Evolutionary conservation across 2,113 vertebrate species (phyloP).

Genomic region (Regulus satrapa): DNA sequence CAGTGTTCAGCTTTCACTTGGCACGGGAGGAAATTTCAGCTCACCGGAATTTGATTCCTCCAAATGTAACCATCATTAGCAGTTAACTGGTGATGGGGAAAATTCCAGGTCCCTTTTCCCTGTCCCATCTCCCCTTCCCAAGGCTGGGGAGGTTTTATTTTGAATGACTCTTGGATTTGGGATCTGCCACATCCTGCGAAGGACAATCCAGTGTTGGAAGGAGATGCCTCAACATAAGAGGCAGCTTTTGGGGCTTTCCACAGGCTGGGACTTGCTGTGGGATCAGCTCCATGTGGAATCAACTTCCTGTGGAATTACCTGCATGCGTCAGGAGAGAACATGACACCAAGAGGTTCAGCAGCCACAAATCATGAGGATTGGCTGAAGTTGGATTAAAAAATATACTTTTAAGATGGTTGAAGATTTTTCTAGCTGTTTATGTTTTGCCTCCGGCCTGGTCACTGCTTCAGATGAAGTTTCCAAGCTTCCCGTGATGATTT

Average conservation of each 20-base stretch:
- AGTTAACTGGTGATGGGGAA: fast-evolving
- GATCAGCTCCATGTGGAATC: not conserved
- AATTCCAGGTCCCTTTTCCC: not conserved
- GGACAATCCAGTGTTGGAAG: not conserved
- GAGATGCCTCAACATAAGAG: not conserved
- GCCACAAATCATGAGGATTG: not conserved
- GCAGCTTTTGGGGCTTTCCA: not conserved
- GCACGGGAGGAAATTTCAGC: not conserved
- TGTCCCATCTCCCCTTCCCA: not conserved
- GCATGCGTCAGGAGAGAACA: not conserved
- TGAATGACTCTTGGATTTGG: not conserved
- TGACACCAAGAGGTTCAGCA: not conserved
- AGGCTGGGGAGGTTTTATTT: not conserved
- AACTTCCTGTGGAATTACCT: not conserved
- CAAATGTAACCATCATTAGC: not conserved
- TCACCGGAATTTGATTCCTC: not conserved
- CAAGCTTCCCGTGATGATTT: not conserved
- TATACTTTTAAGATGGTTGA: fast-evolving
- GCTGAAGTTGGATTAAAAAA: not conserved
- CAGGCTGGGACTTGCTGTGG: not conserved
- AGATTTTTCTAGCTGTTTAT: not conserved
- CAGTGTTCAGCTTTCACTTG: not conserved
- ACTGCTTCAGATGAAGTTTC: not conserved
- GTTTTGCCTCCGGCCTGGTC: not conserved
- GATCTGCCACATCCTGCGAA: not conserved